Evolutionary conservation across 2,888 invertebrate species (phyloP).

Genomic region (Macropis europaea): DNA sequence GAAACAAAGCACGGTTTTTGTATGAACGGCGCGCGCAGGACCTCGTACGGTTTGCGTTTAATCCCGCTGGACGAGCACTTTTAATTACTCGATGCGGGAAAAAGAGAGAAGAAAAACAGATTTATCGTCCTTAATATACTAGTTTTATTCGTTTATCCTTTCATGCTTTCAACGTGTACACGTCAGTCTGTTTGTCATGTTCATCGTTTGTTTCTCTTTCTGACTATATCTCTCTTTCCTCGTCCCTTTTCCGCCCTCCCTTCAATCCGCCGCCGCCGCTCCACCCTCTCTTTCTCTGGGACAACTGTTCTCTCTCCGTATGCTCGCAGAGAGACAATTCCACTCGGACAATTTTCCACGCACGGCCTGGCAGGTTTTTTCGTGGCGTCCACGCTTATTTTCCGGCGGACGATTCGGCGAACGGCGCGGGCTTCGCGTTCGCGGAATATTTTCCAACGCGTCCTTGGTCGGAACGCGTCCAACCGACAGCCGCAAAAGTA

Average conservation of each 20-base stretch:
- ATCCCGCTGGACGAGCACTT: conserved; percentile 44
- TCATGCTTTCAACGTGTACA: conserved; percentile 56
- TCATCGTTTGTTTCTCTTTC: conserved; percentile 39
- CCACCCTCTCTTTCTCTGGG: conserved; percentile 1
- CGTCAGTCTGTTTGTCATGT: conserved; percentile 51
- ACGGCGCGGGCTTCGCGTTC: conserved; percentile 35
- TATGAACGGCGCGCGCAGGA: conserved; percentile 43
- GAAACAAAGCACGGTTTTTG: conserved; percentile 47
- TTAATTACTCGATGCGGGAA: conserved; percentile 41
- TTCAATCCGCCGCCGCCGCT: conserved; percentile 13
- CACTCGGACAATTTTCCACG: conserved; percentile 63
- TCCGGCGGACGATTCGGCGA: conserved; percentile 61
- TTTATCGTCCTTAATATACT: conserved; percentile 62
- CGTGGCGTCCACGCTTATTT: conserved; percentile 62
- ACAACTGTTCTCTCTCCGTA: conserved; percentile 4
- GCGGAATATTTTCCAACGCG: conserved; percentile 22
- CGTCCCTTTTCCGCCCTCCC: background rate
- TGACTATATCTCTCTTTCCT: background rate
- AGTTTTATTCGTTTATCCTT: conserved; percentile 59
- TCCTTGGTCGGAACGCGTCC: background rate
- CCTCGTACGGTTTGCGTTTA: conserved; percentile 48
- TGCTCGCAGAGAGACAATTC: conserved; percentile 40
- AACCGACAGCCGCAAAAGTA: background rate
- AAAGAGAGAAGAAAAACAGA: conserved; percentile 44
- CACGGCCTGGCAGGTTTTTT: conserved; percentile 62